Percentiles rank a stretch among this genome's conserved stretches.
Conservation (phyloP, 2,797 vertebrate species). For the Crypturellus tataupa region DNA sequence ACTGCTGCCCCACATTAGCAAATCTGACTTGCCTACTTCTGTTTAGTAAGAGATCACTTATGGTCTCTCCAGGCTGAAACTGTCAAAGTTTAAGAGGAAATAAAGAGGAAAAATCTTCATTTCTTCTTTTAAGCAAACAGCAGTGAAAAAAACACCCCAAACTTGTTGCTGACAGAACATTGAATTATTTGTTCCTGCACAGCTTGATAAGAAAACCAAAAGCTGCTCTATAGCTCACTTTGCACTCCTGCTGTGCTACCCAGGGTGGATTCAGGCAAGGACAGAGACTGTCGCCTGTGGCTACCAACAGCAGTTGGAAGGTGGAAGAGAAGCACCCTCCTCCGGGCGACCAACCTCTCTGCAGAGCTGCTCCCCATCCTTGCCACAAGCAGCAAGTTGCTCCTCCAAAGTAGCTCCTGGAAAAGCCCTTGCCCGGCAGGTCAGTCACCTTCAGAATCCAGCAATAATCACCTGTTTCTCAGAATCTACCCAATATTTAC, state of each 20-base stretch:
- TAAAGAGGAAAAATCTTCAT: neutral
- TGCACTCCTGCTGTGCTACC: neutral
- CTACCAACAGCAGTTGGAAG: no score
- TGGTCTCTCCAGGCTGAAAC: neutral
- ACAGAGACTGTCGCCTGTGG: neutral
- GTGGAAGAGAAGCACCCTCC: fast-evolving
- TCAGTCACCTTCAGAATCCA: neutral
- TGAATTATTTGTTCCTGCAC: neutral
- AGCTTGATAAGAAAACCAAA: neutral
- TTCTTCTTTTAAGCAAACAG: neutral
- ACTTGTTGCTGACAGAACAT: neutral
- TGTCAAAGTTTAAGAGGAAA: no score
- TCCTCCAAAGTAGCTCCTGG: neutral
- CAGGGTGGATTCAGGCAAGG: neutral
- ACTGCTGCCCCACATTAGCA: neutral
- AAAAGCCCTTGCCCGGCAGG: neutral
- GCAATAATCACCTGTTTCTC: neutral
- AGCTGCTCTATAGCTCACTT: neutral
- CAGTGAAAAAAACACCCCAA: neutral
- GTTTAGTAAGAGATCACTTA: neutral
- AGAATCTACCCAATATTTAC: neutral
- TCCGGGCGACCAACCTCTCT: neutral
- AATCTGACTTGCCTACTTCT: neutral
- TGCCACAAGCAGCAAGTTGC: neutral
- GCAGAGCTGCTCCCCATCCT: neutral